phyloP scores from a whole-genome alignment of 2,888 invertebrate species.

The Pedicia rivosa region DNA sequence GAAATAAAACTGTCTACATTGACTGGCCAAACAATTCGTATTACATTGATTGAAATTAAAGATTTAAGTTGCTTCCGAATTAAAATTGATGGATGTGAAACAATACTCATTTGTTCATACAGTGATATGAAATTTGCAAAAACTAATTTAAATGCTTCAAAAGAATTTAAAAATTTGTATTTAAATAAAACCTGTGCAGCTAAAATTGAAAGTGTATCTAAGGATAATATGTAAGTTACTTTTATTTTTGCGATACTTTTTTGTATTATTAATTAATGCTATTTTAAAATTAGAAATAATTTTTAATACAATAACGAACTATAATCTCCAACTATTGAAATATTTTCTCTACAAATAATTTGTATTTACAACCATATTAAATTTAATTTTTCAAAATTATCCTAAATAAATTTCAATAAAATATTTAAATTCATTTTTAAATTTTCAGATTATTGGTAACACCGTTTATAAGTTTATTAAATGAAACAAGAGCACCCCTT shows the following conservation, averaged over 20 bases:
- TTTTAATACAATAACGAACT: too few relatives aligned
- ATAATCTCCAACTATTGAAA: too few relatives aligned
- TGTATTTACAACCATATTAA: too few relatives aligned
- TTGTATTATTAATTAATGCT: too few relatives aligned
- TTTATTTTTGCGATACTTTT: background rate
- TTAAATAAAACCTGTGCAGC: constrained; percentile 27
- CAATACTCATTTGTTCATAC: constrained; percentile 26
- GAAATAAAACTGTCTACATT: constrained; percentile 23
- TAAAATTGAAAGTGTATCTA: constrained; percentile 24
- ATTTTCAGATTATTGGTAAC: constrained; percentile 45
- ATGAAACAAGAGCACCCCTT: constrained; percentile 25
- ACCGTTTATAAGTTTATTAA: constrained; percentile 35
- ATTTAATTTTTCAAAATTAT: too few relatives aligned
- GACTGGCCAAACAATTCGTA: constrained; percentile 26
- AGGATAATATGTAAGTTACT: constrained; percentile 26
- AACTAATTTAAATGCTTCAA: constrained; percentile 21
- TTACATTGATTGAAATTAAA: constrained; percentile 21
- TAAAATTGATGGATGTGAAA: constrained; percentile 23
- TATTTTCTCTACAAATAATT: too few relatives aligned
- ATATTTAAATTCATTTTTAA: constrained; percentile 8
- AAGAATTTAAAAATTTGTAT: constrained; percentile 34
- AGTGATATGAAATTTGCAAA: constrained; percentile 25
- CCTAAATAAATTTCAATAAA: background rate
- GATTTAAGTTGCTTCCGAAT: constrained; percentile 28
- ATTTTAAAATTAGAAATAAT: too few relatives aligned